These are phyloP conservation scores for Lypha dubia DNA, from an alignment of 2,888 invertebrate species.

Conservation along the genomic window DNA sequence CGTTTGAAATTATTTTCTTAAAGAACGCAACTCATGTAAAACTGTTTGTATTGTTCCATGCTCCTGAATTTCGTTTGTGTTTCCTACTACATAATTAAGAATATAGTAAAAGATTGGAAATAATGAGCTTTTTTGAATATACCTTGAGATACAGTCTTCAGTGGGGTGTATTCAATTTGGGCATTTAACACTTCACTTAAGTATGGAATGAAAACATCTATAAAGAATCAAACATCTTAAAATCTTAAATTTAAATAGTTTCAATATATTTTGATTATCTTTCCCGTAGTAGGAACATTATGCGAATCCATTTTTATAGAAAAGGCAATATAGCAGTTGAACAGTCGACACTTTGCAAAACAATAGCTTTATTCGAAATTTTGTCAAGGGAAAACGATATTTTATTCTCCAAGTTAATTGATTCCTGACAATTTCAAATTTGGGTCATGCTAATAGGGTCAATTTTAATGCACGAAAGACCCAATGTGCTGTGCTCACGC, in stretches of 20 bases:
- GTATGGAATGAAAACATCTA: neutral
- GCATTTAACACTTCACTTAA: too few relatives aligned
- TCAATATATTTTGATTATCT: conserved; percentile 7
- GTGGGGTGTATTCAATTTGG: conserved; percentile 11
- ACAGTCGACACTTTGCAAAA: neutral
- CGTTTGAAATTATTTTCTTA: too few relatives aligned
- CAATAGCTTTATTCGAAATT: conserved; percentile 1
- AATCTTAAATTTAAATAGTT: conserved; percentile 4
- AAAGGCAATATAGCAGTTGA: neutral
- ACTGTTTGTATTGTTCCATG: too few relatives aligned
- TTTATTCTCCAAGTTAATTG: neutral
- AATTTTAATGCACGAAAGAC: too few relatives aligned
- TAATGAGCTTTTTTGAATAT: conserved; percentile 1
- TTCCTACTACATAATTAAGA: too few relatives aligned
- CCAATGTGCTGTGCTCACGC: too few relatives aligned
- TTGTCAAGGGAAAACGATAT: conserved; percentile 2
- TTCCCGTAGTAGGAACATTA: neutral
- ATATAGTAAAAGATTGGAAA: too few relatives aligned
- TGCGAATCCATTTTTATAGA: neutral
- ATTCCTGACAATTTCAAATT: too few relatives aligned
- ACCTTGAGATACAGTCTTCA: conserved; percentile 15
- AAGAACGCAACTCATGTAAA: too few relatives aligned
- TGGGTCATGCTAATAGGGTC: too few relatives aligned
- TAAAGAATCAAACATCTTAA: conserved; percentile 15
- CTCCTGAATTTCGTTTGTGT: too few relatives aligned